Percentiles rank a stretch among this genome's conserved stretches.
phyloP scores from a whole-genome alignment of 2,113 vertebrate species.

The Cynoglossus semilaevis region DNA sequence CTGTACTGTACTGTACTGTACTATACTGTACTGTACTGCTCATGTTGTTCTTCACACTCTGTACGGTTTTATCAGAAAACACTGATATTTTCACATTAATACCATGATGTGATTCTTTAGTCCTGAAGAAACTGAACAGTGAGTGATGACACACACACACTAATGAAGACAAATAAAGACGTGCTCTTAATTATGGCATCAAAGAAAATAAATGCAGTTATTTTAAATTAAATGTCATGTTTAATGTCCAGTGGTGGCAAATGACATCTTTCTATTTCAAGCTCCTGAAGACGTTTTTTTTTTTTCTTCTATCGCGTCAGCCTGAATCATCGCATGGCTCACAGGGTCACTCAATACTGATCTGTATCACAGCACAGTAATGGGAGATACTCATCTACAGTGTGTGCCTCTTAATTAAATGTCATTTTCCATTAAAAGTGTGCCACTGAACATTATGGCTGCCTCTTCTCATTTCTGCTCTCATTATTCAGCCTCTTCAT shows the following conservation, averaged over 20 bases:
- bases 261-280: not conserved
- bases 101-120: too few relatives aligned
- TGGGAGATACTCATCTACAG: slow-evolving; percentile 24
- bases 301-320: not conserved
- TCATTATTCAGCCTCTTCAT: slow-evolving; percentile 35
- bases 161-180: not conserved
- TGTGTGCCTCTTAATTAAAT: slow-evolving; percentile 34
- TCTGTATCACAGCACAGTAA: slow-evolving; percentile 16
- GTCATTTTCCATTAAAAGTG: slow-evolving; percentile 42
- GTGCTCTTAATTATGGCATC: not conserved
- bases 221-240: not conserved
- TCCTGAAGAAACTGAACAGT: not conserved
- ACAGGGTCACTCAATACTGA: not conserved
- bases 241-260: not conserved
- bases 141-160: slow-evolving; percentile 2
- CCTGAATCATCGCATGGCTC: not conserved
- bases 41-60: too few relatives aligned
- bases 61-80: too few relatives aligned
- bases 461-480: slow-evolving; percentile 32
- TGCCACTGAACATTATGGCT: slow-evolving; percentile 37
- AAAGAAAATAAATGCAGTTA: slow-evolving; percentile 4
- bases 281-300: slow-evolving; percentile 4
- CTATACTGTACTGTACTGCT: too few relatives aligned
- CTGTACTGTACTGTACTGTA: too few relatives aligned
- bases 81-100: too few relatives aligned